Evolutionary conservation across 2,888 invertebrate species (phyloP), one percentile per base, ranked within the genome.

Genomic region (Iselma pallidipennis): DNA sequence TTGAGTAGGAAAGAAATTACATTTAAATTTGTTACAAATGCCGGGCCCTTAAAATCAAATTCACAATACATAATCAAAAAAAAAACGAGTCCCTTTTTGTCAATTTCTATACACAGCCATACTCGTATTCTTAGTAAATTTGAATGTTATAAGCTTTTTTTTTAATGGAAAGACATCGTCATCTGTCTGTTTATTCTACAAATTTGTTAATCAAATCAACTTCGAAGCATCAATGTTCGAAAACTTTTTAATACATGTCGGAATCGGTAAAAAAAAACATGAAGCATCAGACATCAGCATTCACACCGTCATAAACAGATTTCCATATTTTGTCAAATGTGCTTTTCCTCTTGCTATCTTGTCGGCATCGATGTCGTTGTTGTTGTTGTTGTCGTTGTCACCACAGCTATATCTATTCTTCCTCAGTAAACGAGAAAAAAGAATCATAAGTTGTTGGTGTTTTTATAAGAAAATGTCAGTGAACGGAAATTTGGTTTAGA

Each of bases 291-390:
- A 12, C n/a, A n/a, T n/a, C n/a, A 14, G 5, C 14, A 31, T 50
- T 50, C 28, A 31, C 25, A 31, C 5, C 28, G 28, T 31, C 50
- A 50, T 25, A 26, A 28, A 28, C 50, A 50, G 50, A 50, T 50
- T 50, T 50, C 50, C 50, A 50, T 50, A 50, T 50, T 50, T 31
- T 25, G 10, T 29, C 28, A 29, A 16, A 29, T 19, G 25, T 23
- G 7, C 19, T 6, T 50, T 31, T 12, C 7, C 2, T 16, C 14
- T 1, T 19, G 2, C 5, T 7, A 5, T 50, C 7, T 7, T 49
- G 16, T 42, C 7, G 5, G 14, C 37, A 16, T 37, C 37, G 7
- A 7, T 14, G 37, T 10, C 42, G 10, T 4, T 21, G 4, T 42
- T 10, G 42, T 21, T 42, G 37, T 37, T 37, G 37, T 16, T 16